Evolutionary conservation across 1,140 invertebrate species (phyloP).

Genomic region (Sycophila sp.): DNA sequence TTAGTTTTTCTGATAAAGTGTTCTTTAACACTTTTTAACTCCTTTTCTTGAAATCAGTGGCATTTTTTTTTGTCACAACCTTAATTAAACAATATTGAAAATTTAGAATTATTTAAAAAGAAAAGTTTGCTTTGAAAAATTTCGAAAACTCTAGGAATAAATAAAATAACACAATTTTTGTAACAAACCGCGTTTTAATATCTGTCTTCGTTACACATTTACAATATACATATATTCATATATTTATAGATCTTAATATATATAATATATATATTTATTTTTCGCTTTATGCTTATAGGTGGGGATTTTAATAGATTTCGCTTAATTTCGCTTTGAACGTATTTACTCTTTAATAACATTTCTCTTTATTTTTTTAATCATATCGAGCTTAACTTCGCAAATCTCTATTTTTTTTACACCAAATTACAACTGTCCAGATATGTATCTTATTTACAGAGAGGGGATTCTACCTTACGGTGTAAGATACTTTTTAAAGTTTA

Average conservation of each 20-base stretch:
- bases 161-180: conserved; percentile 41
- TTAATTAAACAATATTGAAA: too few relatives aligned
- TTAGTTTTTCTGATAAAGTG: too few relatives aligned
- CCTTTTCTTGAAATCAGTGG: too few relatives aligned
- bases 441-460: conserved; percentile 64
- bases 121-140: too few relatives aligned
- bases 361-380: conserved; percentile 39
- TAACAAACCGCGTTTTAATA: conserved; percentile 64
- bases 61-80: too few relatives aligned
- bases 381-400: conserved; percentile 1
- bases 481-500: conserved; percentile 11
- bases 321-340: conserved; percentile 45
- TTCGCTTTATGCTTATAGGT: conserved; percentile 48
- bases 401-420: conserved; percentile 47
- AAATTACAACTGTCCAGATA: conserved; percentile 58
- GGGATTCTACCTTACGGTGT: conserved; percentile 31
- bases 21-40: too few relatives aligned
- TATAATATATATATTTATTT: conserved; percentile 52
- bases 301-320: conserved; percentile 46
- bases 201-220: conserved; percentile 62
- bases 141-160: not conserved
- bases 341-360: conserved; percentile 48
- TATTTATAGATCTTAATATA: conserved; percentile 58
- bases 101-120: too few relatives aligned
- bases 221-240: conserved; percentile 64